Evolutionary conservation across 64 coral and sea anemone genomes (phyloP).

Genomic region (Stichodactyla helianthus): DNA sequence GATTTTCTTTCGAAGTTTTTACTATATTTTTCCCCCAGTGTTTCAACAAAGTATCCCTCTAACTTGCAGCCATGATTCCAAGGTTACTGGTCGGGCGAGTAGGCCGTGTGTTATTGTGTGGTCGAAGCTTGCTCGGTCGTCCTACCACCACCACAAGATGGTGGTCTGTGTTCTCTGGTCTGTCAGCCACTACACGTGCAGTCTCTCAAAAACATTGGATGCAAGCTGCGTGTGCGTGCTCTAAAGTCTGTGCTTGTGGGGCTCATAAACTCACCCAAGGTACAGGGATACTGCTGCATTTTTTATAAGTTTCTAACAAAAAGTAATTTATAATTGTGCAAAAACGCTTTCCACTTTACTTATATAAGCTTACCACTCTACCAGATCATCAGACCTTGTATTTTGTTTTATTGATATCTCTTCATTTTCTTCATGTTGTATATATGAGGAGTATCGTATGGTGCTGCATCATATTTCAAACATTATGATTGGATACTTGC

Average conservation of each 20-base stretch:
- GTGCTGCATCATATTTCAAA: too few relatives aligned
- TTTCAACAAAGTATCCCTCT: background rate
- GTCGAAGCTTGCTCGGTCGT: background rate
- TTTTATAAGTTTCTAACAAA: too few relatives aligned
- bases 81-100: background rate
- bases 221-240: slow-evolving; percentile 42
- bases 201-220: slow-evolving; percentile 41
- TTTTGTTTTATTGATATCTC: too few relatives aligned
- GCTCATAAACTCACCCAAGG: slow-evolving; percentile 78
- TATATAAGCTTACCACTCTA: too few relatives aligned
- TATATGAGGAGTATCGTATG: too few relatives aligned
- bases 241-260: slow-evolving; percentile 67
- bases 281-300: background rate
- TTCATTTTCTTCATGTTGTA: too few relatives aligned
- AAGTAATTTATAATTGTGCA: too few relatives aligned
- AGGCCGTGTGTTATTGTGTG: background rate
- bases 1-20: background rate
- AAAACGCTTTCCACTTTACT: too few relatives aligned
- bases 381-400: too few relatives aligned
- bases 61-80: background rate
- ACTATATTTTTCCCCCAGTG: background rate
- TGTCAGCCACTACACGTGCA: slow-evolving; percentile 66
- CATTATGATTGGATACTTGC: too few relatives aligned
- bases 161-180: slow-evolving; percentile 43
- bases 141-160: background rate